phyloP scores from a whole-genome alignment of 2,888 invertebrate species.

The Mystacides longicornis region DNA sequence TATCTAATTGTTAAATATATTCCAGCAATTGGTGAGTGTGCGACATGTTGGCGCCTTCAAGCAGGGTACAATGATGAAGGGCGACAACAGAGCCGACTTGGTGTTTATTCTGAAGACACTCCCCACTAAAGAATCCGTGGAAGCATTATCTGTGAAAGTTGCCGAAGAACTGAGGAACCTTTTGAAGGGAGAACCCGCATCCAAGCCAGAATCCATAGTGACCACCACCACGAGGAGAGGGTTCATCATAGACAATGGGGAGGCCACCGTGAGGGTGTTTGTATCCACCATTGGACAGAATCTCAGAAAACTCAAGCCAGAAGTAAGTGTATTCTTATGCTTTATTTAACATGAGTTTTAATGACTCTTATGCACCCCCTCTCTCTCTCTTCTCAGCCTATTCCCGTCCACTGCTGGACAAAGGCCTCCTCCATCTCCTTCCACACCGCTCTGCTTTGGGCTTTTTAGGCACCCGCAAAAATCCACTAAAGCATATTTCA shows the following conservation, averaged over 20 bases:
- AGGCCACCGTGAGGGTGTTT: constrained; percentile 82
- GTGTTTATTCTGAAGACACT: constrained; percentile 94
- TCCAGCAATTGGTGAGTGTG: constrained; percentile 84
- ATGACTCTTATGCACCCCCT: no score
- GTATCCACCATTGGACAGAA: constrained; percentile 94
- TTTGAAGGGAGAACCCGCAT: constrained; percentile 50
- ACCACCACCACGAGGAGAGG: constrained; percentile 44
- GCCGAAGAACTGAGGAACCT: constrained; percentile 75
- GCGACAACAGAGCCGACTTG: constrained; percentile 92
- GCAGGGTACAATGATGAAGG: constrained; percentile 95
- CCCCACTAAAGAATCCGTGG: constrained; percentile 92
- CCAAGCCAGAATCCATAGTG: constrained; percentile 29
- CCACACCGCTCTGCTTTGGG: no score
- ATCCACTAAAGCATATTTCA: no score
- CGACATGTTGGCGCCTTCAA: constrained; percentile 97
- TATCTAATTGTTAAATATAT: constrained; percentile 20
- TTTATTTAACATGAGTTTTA: no score
- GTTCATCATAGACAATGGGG: constrained; percentile 79
- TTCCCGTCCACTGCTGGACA: no score
- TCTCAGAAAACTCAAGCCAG: constrained; percentile 85
- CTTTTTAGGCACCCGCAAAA: no score
- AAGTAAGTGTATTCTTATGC: constrained; percentile 42
- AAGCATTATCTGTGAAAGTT: constrained; percentile 82
- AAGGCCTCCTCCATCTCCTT: no score
- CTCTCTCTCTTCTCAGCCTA: no score